Evolutionary conservation across 2,797 vertebrate genomes (phyloP), one percentile per base, ranked within the genome.

Genomic region (Alfaro cultratus): DNA sequence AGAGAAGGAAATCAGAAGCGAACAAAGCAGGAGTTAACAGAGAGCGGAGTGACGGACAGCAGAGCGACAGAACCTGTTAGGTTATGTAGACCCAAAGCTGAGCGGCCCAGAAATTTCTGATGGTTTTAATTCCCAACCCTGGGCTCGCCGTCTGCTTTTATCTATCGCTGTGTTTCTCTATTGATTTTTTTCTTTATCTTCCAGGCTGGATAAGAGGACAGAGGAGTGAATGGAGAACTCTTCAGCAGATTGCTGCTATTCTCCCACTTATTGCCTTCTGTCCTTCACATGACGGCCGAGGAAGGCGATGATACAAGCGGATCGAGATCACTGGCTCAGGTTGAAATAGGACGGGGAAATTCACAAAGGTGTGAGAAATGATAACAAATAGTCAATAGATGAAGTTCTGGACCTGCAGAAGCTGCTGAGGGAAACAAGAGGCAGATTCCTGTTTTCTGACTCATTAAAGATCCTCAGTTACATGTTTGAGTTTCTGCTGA

Each of bases 161-260:
- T 98, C 97, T 98, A 96, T 96, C 95, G 86, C 94, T 96, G 96
- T 97, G 97, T 96, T 97, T 96, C 89, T 93, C 94, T 98, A 99
- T 99, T 98, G 98, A 99, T 99, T 98, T 98, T 97, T 85, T 86
- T 72, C 90, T 97, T 97, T 98, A 98, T 99, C 98, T 98, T 96
- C 96, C 94, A 93, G 96, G 96, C 96, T 95, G 97, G 97, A 97
- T 34, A 96, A 97, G 96, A 97, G 97, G 96, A 97, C 97, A 97
- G 96, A 97, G 92, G 95, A 96, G 95, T 96, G 97, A 95, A 94
- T 91, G 88, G 92, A 92, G 97, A 97, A 97, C 97, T 97, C 97
- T 97, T 95, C 92, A 92, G 93, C 89, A 96, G 97, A 98, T 97
- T 96, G 97, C 96, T 94, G 97, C 96, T 96, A 93, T 97, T 97